phyloP scores from a whole-genome alignment of 2,888 invertebrate genomes.

The Rhamphomyia laevipes region DNA sequence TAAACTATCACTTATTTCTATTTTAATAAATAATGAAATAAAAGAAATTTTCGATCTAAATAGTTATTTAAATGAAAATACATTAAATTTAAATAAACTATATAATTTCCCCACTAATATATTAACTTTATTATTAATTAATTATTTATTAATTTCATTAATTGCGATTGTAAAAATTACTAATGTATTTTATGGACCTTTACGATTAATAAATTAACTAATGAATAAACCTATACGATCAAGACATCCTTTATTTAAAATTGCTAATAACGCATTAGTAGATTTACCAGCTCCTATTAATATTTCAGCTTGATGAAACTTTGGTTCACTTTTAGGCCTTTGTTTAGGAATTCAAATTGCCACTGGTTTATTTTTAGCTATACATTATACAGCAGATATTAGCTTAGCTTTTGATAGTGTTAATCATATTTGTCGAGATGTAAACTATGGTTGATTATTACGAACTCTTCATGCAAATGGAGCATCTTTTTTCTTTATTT shows the following conservation, averaged over 20 bases:
- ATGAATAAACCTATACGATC: slow-evolving; percentile 40
- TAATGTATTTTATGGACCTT: slow-evolving; percentile 42
- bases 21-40: slow-evolving; percentile 35
- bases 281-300: slow-evolving; percentile 49
- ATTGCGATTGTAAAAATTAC: slow-evolving; percentile 46
- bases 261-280: slow-evolving; percentile 46
- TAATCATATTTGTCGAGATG: slow-evolving; percentile 56
- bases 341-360: slow-evolving; percentile 54
- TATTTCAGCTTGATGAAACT: slow-evolving; percentile 56
- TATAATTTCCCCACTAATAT: slow-evolving; percentile 42
- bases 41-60: slow-evolving; percentile 24
- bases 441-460: slow-evolving; percentile 55
- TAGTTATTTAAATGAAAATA: slow-evolving; percentile 34
- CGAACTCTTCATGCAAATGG: slow-evolving; percentile 58
- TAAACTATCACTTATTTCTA: slow-evolving; percentile 25
- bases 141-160: slow-evolving; percentile 48
- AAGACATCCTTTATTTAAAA: slow-evolving; percentile 43
- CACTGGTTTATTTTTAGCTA: slow-evolving; percentile 55
- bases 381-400: slow-evolving; percentile 55
- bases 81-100: slow-evolving; percentile 41
- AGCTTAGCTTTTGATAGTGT: slow-evolving; percentile 53
- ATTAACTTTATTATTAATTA: slow-evolving; percentile 43
- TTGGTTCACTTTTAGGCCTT: slow-evolving; percentile 52
- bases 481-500: slow-evolving; percentile 61
- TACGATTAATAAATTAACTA: slow-evolving; percentile 40